phyloP scores from a whole-genome alignment of 2,113 vertebrate genomes.

The Corythaixoides concolor region DNA sequence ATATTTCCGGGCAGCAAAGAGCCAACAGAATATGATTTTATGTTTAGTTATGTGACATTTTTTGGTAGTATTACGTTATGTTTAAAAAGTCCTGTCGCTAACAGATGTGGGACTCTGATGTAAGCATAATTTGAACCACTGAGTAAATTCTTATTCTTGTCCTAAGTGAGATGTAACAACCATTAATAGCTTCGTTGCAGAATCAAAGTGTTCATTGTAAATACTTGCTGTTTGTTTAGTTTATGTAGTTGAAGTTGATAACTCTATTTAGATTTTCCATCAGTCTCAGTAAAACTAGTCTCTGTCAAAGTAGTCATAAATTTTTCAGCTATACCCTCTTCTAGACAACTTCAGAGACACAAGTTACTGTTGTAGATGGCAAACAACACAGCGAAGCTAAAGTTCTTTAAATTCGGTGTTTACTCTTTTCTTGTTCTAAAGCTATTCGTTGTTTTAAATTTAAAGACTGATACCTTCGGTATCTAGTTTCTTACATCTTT shows the following conservation, averaged over 20 bases:
- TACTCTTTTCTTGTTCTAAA: neutral
- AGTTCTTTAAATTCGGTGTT: neutral
- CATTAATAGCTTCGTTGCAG: neutral
- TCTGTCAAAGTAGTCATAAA: neutral
- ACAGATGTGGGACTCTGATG: neutral
- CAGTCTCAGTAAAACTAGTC: neutral
- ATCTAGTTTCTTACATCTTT: neutral
- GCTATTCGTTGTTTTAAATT: neutral
- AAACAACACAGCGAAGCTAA: neutral
- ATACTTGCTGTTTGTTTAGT: neutral
- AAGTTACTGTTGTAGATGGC: neutral
- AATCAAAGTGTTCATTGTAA: neutral
- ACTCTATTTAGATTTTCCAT: neutral
- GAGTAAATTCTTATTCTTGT: neutral
- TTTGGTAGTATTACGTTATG: neutral
- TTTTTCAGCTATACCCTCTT: neutral
- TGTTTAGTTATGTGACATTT: neutral
- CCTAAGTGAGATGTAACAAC: neutral
- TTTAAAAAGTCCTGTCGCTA: neutral
- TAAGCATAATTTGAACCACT: neutral
- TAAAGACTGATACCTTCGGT: neutral
- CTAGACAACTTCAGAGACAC: neutral
- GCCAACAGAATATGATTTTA: neutral
- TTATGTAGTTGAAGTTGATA: neutral
- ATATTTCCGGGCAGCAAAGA: neutral